Evolutionary conservation across 2,113 vertebrate genomes (phyloP).

Genomic region (Xenopus tropicalis): UCB_Xtro_10.0 CM004445.2:76015501-76016000

Average conservation of each 20-base stretch:
- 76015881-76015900: too few species aligned
- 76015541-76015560: too few species aligned
- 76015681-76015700: slow-evolving; percentile 90
- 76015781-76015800: slow-evolving; percentile 84
- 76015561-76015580: slow-evolving; percentile 79
- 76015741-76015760: slow-evolving; percentile 72
- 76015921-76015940: too few species aligned
- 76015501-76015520: too few species aligned
- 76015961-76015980: too few species aligned
- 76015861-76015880: too few species aligned
- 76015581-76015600: slow-evolving; percentile 75
- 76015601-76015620: slow-evolving; percentile 76
- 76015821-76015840: too few species aligned
- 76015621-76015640: slow-evolving; percentile 85
- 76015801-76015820: slow-evolving; percentile 50
- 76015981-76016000: too few species aligned
- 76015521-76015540: too few species aligned
- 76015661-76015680: slow-evolving; percentile 86
- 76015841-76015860: too few species aligned
- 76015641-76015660: slow-evolving; percentile 74
- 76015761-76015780: slow-evolving; percentile 79
- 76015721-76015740: slow-evolving; percentile 82
- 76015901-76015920: too few species aligned
- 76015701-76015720: slow-evolving; percentile 85
- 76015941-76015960: too few species aligned